Evolutionary conservation across 2,888 invertebrate species (phyloP).

Genomic region (Willowsia nigromaculata): DNA sequence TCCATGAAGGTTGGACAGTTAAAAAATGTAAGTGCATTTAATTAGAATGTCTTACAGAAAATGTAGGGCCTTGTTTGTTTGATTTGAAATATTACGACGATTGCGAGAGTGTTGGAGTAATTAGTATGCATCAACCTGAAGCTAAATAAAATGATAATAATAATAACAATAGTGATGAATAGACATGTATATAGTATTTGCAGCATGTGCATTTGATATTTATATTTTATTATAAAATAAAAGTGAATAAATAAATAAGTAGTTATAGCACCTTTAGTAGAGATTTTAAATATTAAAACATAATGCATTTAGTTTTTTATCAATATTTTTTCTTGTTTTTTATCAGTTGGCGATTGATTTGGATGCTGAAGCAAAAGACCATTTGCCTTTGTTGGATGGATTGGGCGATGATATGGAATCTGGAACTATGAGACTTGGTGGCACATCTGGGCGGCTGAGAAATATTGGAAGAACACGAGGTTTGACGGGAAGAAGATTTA

Average conservation of each 20-base stretch:
- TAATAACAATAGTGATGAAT: no score
- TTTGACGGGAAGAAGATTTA: slow-evolving; percentile 73
- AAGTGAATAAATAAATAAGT: background rate
- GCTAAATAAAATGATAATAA: no score
- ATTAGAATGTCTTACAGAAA: no score
- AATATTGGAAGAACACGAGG: slow-evolving; percentile 76
- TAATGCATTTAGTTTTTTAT: background rate
- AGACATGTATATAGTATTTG: no score
- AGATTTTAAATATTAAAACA: background rate
- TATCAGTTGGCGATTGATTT: slow-evolving; percentile 77
- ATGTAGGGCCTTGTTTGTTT: no score
- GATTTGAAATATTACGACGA: no score
- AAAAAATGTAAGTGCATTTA: slow-evolving; percentile 77
- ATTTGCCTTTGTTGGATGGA: slow-evolving; percentile 76
- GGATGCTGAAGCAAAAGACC: slow-evolving; percentile 77
- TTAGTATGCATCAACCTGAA: no score
- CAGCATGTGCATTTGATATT: no score
- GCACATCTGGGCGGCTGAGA: slow-evolving; percentile 74
- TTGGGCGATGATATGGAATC: slow-evolving; percentile 76
- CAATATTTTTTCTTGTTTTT: background rate
- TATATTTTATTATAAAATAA: background rate
- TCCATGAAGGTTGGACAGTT: slow-evolving; percentile 77
- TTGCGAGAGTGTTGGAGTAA: no score
- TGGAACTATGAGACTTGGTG: slow-evolving; percentile 74
- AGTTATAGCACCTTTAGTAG: background rate